phyloP scores from a whole-genome alignment of 2,888 invertebrate species.

The Trilocha varians region DNA sequence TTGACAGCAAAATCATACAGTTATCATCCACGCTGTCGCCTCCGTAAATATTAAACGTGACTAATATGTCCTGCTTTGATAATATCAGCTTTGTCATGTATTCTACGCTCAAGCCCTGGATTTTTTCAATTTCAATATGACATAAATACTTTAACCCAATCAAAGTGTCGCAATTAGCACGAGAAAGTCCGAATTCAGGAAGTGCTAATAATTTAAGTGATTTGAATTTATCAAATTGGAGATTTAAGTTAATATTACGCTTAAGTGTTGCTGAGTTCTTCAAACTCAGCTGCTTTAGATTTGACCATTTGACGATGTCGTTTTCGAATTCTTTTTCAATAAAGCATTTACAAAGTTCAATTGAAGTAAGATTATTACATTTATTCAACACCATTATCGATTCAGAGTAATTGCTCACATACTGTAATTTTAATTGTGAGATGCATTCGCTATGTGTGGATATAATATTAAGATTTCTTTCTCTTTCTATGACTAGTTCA shows the following conservation, averaged over 20 bases:
- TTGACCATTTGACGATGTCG: conserved; percentile 42
- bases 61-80: conserved; percentile 37
- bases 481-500: conserved; percentile 42
- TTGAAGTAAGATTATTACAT: conserved; percentile 43
- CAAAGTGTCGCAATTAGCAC: conserved; percentile 42
- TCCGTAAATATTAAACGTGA: conserved; percentile 52
- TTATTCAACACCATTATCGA: conserved; percentile 40
- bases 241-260: conserved; percentile 29
- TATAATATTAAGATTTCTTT: conserved; percentile 40
- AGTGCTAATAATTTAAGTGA: conserved; percentile 42
- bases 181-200: conserved; percentile 55
- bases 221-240: conserved; percentile 45
- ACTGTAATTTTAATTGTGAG: conserved; percentile 46
- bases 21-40: conserved; percentile 48
- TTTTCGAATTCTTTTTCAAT: conserved; percentile 44
- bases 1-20: conserved; percentile 39
- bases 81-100: conserved; percentile 42
- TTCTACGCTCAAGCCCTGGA: conserved; percentile 40
- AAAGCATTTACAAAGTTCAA: conserved; percentile 61
- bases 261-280: conserved; percentile 48
- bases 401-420: conserved; percentile 44
- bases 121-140: conserved; percentile 58
- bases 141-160: conserved; percentile 42
- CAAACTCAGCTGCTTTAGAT: conserved; percentile 46
- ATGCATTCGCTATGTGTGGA: conserved; percentile 40